These are phyloP conservation scores for Esperia sulphurella DNA, from an alignment of 2,888 invertebrate genomes.

Conservation along the genomic window DNA sequence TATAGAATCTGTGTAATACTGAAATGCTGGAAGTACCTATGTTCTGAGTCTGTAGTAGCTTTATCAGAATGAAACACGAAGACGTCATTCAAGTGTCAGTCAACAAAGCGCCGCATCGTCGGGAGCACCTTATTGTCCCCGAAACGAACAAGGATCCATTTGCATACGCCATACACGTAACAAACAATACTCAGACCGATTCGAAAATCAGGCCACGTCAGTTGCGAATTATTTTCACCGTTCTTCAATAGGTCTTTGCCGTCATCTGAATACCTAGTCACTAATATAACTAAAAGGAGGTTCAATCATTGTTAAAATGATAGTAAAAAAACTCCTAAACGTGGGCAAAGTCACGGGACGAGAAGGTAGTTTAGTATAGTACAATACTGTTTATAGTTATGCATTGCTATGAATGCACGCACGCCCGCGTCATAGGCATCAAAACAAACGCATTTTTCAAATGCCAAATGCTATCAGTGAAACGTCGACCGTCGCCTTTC, in stretches of 20 bases:
- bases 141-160: slow-evolving; percentile 32
- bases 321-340: too few species aligned
- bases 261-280: too few species aligned
- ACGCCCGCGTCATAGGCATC: slow-evolving; percentile 3
- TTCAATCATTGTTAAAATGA: too few species aligned
- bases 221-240: slow-evolving; percentile 1
- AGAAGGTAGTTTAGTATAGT: not conserved
- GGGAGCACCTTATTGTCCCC: slow-evolving; percentile 27
- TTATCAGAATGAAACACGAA: not conserved
- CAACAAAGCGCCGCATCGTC: slow-evolving; percentile 23
- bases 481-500: not conserved
- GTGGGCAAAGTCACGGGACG: too few species aligned
- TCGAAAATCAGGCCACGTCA: slow-evolving; percentile 3
- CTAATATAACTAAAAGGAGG: too few species aligned
- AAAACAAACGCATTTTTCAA: slow-evolving; percentile 10
- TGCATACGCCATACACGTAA: slow-evolving; percentile 8
- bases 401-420: slow-evolving; percentile 8
- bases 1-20: too few species aligned
- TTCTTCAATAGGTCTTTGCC: not conserved
- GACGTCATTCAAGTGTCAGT: slow-evolving; percentile 20
- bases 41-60: too few species aligned
- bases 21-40: too few species aligned
- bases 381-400: slow-evolving; percentile 1
- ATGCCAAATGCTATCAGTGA: slow-evolving; percentile 1
- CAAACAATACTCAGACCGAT: not conserved